A percentile compares a stretch with the other conserved stretches of the same genome.
Conservation (phyloP, 2,888 invertebrate species). For the Octonoba sinensis region DNA sequence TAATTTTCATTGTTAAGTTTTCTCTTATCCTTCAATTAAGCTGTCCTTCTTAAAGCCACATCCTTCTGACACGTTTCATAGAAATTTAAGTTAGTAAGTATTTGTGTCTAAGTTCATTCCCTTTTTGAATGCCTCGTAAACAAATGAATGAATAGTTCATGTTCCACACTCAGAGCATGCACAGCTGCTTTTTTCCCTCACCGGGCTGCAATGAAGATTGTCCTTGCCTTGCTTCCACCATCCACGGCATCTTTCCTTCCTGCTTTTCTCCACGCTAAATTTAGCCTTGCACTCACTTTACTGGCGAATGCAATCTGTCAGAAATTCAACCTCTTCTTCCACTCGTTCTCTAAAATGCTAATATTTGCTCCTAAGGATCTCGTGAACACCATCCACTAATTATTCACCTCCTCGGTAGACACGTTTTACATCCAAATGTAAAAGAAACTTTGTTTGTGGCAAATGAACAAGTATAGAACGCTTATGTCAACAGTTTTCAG, state of each 20-base stretch:
- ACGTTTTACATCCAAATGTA: no score
- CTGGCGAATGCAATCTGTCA: constrained; percentile 21
- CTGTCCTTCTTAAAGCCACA: no score
- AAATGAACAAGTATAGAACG: no score
- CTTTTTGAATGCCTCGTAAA: constrained; percentile 33
- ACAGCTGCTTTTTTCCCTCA: constrained; percentile 19
- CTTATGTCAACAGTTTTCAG: no score
- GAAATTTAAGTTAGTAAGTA: no score
- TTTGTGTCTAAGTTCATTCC: constrained; percentile 38
- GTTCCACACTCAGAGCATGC: constrained; percentile 25
- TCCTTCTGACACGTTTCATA: no score
- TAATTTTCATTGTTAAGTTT: no score
- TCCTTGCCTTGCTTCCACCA: constrained; percentile 26
- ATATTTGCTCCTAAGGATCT: constrained; percentile 13
- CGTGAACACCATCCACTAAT: no score
- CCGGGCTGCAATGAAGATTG: constrained; percentile 10
- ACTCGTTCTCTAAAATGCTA: constrained; percentile 32
- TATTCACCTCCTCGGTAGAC: no score
- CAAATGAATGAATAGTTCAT: constrained; percentile 28
- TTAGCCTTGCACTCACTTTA: constrained; percentile 14
- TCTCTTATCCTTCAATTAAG: no score
- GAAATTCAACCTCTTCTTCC: constrained; percentile 39
- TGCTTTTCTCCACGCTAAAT: constrained; percentile 33
- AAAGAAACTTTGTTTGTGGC: no score
- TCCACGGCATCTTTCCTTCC: constrained; percentile 21